Conservation (phyloP, 2,888 invertebrate species). For the Idaea dimidiata region DNA sequence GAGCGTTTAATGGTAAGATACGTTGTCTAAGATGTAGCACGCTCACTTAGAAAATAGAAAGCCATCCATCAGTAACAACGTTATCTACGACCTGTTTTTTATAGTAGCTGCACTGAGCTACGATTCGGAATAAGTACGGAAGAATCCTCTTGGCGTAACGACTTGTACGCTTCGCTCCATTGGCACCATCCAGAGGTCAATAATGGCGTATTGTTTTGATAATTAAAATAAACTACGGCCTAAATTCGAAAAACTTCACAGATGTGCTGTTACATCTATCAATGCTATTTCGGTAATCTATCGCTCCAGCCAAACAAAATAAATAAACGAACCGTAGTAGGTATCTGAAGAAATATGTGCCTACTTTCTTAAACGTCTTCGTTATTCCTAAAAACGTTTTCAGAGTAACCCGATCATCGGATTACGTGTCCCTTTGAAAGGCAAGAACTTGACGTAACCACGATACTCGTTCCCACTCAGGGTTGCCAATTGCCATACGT, state of each 20-base stretch:
- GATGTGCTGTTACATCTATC: neutral
- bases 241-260: neutral
- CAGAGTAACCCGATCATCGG: constrained; percentile 2
- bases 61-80: too few species aligned
- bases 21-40: too few species aligned
- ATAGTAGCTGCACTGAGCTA: too few species aligned
- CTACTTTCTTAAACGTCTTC: neutral
- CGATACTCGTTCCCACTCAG: constrained; percentile 6
- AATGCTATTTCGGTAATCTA: neutral
- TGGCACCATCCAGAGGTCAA: too few species aligned
- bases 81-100: too few species aligned
- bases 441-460: constrained; percentile 8
- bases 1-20: too few species aligned
- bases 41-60: too few species aligned
- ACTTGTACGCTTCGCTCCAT: too few species aligned
- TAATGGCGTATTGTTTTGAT: neutral
- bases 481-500: too few species aligned
- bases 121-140: too few species aligned
- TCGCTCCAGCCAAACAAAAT: neutral
- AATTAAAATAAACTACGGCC: neutral
- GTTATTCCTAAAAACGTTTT: neutral
- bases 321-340: neutral
- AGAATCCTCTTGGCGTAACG: too few species aligned
- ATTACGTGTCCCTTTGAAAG: constrained; percentile 22
- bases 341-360: neutral